Evolutionary conservation across 30 jellyfish, hydroid and myxozoan genomes (phyloP).

Genomic region (Sanderia malayensis): DNA sequence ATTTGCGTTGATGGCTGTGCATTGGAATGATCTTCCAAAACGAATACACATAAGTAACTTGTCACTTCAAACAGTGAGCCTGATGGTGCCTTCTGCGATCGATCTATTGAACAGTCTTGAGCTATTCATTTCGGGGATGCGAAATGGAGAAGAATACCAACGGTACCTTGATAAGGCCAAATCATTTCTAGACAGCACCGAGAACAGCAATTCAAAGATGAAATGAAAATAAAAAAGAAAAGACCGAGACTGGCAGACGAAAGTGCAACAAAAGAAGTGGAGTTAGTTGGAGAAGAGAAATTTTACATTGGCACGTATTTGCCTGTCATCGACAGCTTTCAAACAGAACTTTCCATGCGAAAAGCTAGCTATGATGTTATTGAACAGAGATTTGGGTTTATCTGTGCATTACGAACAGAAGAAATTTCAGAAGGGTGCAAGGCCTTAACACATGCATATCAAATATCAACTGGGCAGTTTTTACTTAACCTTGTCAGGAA

Average conservation of each 20-base stretch:
- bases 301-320: constrained; percentile 47
- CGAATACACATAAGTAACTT: constrained; percentile 47
- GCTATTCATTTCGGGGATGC: constrained; percentile 30
- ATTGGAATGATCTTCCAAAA: constrained; percentile 51
- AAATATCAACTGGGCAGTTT: no score
- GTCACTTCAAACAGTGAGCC: constrained; percentile 42
- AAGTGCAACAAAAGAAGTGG: constrained; percentile 26
- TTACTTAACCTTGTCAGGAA: no score
- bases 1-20: constrained; percentile 42
- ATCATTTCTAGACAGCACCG: constrained; percentile 41
- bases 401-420: no score
- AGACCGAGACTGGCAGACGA: constrained; percentile 19
- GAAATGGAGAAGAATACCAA: constrained; percentile 26
- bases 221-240: constrained; percentile 48
- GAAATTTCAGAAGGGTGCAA: constrained; percentile 27
- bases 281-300: constrained; percentile 24
- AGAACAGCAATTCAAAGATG: constrained; percentile 64
- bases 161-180: constrained; percentile 44
- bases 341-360: constrained; percentile 30
- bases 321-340: constrained; percentile 32
- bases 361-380: constrained; percentile 38
- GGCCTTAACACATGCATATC: constrained; percentile 25
- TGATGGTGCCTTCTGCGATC: constrained; percentile 32
- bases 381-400: constrained; percentile 51
- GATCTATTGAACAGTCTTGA: constrained; percentile 30